Evolutionary conservation across 2,888 invertebrate genomes (phyloP).

Genomic region (Orthosia cruda): DNA sequence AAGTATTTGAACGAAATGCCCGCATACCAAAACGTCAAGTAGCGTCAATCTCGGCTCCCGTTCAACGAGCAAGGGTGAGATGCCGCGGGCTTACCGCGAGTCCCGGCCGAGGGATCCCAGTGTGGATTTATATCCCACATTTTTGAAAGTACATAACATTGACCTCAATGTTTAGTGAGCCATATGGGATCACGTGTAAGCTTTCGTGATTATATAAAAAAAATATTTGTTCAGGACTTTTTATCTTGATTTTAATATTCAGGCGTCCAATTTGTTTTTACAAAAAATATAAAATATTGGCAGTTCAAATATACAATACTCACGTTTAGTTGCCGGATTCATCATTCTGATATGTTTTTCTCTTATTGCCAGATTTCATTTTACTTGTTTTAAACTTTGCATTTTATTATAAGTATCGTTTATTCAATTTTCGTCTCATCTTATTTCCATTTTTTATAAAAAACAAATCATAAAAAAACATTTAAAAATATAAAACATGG

Average conservation of each 20-base stretch:
- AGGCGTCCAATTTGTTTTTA: not conserved
- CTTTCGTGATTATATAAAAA: not conserved
- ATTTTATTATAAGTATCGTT: too few species aligned
- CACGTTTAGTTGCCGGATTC: not conserved
- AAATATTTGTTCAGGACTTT: slow-evolving; percentile 14
- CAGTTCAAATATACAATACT: not conserved
- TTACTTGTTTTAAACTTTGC: not conserved
- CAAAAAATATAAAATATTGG: not conserved
- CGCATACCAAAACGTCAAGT: slow-evolving; percentile 22
- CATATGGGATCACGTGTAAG: slow-evolving; percentile 12
- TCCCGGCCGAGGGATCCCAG: slow-evolving; percentile 45
- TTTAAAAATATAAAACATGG: too few species aligned
- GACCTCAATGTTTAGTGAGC: slow-evolving; percentile 17
- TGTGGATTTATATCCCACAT: slow-evolving; percentile 64
- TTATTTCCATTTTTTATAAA: too few species aligned
- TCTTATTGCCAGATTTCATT: slow-evolving; percentile 1
- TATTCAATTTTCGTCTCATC: too few species aligned
- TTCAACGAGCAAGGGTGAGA: slow-evolving; percentile 47
- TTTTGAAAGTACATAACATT: slow-evolving; percentile 36
- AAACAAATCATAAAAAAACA: too few species aligned
- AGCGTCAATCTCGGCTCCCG: slow-evolving; percentile 26
- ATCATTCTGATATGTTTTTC: slow-evolving; percentile 17
- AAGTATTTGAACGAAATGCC: not conserved
- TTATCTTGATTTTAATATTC: slow-evolving; percentile 5
- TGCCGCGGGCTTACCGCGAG: slow-evolving; percentile 54